These are phyloP conservation scores for Pemphredon lugubris DNA, from an alignment of 2,888 invertebrate genomes.

Conservation along the genomic window DNA sequence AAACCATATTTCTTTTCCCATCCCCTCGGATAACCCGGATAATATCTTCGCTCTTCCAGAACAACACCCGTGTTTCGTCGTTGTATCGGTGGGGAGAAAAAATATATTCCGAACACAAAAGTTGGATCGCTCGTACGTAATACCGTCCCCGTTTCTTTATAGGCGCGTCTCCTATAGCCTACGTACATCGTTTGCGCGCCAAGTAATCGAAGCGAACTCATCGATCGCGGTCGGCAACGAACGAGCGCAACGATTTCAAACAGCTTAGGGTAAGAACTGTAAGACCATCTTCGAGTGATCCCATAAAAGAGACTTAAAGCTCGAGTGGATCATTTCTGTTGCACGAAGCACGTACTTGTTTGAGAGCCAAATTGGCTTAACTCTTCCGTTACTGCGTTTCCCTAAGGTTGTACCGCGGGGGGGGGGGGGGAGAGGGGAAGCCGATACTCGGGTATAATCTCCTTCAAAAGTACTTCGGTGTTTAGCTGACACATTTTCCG, in stretches of 20 bases:
- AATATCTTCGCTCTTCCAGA: slow-evolving; percentile 19
- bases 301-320: slow-evolving; percentile 61
- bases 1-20: slow-evolving; percentile 45
- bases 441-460: slow-evolving; percentile 38
- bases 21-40: slow-evolving; percentile 20
- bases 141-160: slow-evolving; percentile 19
- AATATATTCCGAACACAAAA: slow-evolving; percentile 25
- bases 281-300: slow-evolving; percentile 53
- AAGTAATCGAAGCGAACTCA: slow-evolving; percentile 49
- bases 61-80: slow-evolving; percentile 1
- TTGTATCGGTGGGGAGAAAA: slow-evolving; percentile 1
- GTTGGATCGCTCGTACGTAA: slow-evolving; percentile 18
- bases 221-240: slow-evolving; percentile 49
- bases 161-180: too few relatives aligned
- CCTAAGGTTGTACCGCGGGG: slow-evolving; percentile 28
- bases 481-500: neutral
- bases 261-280: slow-evolving; percentile 45
- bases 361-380: slow-evolving; percentile 64
- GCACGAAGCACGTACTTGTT: slow-evolving; percentile 61
- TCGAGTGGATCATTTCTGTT: slow-evolving; percentile 62
- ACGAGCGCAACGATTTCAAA: slow-evolving; percentile 22
- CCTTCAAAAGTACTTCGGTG: slow-evolving; percentile 2
- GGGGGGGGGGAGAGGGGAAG: too few relatives aligned
- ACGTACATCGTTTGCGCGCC: slow-evolving; percentile 33
- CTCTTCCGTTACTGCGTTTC: slow-evolving; percentile 54